phyloP scores from a whole-genome alignment of 2,888 invertebrate species.

The Choreutis nemorana region DNA sequence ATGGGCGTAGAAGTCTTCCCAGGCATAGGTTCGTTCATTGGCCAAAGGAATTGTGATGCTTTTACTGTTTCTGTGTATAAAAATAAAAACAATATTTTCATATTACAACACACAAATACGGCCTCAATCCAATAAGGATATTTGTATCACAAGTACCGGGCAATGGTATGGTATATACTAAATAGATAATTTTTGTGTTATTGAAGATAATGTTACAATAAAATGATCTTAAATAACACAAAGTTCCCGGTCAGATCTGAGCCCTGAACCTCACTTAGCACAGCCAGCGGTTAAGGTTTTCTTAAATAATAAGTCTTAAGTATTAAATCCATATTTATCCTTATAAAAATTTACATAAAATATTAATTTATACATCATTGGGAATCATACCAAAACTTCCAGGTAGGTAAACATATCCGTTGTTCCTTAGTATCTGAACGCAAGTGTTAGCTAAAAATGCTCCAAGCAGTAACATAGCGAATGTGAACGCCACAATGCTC shows the following conservation, averaged over 20 bases:
- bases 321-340: no score
- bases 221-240: no score
- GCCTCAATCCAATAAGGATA: no score
- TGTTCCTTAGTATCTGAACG: conserved; percentile 76
- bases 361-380: conserved; percentile 7
- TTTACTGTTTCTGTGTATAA: conserved; percentile 70
- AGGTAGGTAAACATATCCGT: conserved; percentile 79
- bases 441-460: conserved; percentile 86
- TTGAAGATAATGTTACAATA: no score
- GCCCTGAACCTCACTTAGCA: no score
- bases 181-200: no score
- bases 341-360: conserved; percentile 5
- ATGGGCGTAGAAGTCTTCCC: conserved; percentile 68
- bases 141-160: no score
- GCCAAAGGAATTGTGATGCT: conserved; percentile 75
- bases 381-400: conserved; percentile 82
- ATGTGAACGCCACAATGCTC: conserved; percentile 67
- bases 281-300: no score
- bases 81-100: conserved; percentile 1
- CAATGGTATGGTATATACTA: no score
- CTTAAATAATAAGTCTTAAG: no score
- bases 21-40: conserved; percentile 68
- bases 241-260: no score
- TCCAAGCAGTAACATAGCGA: conserved; percentile 76
- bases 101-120: no score